Evolutionary conservation across 2,888 invertebrate genomes (phyloP), one percentile per base, ranked within the genome.

Genomic region (Caenorhabditis sp.): DNA sequence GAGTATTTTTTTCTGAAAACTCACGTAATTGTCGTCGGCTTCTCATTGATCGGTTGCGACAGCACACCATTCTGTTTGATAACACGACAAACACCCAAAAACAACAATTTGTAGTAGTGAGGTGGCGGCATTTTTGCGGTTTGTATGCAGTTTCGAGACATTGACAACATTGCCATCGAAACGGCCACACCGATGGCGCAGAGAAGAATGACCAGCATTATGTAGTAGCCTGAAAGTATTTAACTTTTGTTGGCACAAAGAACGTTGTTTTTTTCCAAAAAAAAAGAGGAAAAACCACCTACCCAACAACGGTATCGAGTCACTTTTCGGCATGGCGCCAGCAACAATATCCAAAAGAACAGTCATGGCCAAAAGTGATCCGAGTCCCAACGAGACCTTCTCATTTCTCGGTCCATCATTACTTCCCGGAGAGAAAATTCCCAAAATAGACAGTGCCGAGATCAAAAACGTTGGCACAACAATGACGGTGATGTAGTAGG

Each of bases 401-500:
- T 86, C 86, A 62, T 83, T 83, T 36, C 86, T 50, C 1, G 86
- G 84, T 12, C 84, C 86, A 55, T 85, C 84, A 50, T 83, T 83
- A 0, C 78, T 74, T 31, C 84, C 83, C 1, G 86, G 86, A 6
- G 82, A 79, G 72, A 86, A 86, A 27, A 86, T 86, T 19, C 86
- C 86, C 37, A 86, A 71, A 60, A 86, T 85, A 14, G 83, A 83
- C 21, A 86, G 77, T 10, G 83, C 81, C 1, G 84, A 84, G 51
- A 86, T 86, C 23, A 86, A 75, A 59, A 85, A 85, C 24, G 84
- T 86, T 8, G 86, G 86, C 17, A 81, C 83, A 19, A 86, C 86
- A 27, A 86, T 86, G n/a, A 86, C 86, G 4, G 84, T 85, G n/a
- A 86, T 82, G 70, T 86, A 86, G 65, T 84, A 86, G 59, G 85